Evolutionary conservation across 2,113 vertebrate genomes (phyloP).

Genomic region (Fulica atra): DNA sequence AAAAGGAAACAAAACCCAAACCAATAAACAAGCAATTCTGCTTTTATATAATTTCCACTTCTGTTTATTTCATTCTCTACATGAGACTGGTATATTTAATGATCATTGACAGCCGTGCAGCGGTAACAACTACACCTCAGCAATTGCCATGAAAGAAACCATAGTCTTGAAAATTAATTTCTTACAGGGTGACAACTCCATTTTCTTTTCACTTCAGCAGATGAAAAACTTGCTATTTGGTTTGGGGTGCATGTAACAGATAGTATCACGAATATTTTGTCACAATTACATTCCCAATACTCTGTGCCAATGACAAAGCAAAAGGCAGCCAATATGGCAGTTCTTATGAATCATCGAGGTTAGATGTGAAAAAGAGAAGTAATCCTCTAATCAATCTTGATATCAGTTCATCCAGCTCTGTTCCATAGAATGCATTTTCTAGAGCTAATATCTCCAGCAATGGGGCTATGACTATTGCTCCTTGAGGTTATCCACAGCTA

Average conservation of each 20-base stretch:
- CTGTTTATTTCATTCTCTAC: not conserved
- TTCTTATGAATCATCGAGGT: not conserved
- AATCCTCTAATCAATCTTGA: not conserved
- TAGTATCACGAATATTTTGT: not conserved
- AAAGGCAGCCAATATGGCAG: not conserved
- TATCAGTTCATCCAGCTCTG: not conserved
- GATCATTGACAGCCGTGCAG: not conserved
- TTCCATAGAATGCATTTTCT: not conserved
- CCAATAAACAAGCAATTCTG: not conserved
- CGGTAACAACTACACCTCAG: not conserved
- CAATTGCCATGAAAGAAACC: not conserved
- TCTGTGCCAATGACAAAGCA: not conserved
- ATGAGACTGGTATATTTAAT: not conserved
- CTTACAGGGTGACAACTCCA: not conserved
- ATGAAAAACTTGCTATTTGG: not conserved
- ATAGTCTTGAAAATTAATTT: not conserved
- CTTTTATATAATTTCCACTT: not conserved
- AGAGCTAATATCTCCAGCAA: not conserved
- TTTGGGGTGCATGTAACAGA: not conserved
- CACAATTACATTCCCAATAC: not conserved
- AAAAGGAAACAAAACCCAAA: not conserved
- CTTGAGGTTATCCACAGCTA: not conserved
- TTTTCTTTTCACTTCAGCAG: not conserved
- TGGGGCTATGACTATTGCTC: not conserved
- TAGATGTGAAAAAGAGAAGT: not conserved